These are phyloP conservation scores for Corvus moneduloides DNA, from an alignment of 2,113 vertebrate genomes.

Conservation along the genomic window DNA sequence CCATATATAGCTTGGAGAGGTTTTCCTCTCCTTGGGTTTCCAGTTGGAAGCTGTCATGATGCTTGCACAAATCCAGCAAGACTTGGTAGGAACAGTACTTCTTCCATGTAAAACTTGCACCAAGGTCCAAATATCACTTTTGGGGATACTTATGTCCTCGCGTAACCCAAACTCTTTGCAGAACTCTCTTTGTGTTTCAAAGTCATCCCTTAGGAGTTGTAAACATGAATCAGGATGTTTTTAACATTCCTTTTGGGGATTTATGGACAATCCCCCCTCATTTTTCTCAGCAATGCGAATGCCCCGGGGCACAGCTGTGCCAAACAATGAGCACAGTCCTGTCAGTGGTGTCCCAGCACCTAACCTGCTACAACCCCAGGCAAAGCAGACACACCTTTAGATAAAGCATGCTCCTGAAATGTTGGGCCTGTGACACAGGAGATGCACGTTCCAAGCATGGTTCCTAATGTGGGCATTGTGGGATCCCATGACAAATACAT, in stretches of 20 bases:
- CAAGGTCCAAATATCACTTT: background rate
- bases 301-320: background rate
- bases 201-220: background rate
- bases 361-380: background rate
- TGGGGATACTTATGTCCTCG: background rate
- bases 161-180: background rate
- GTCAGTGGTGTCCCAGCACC: background rate
- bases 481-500: background rate
- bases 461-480: background rate
- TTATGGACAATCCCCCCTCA: background rate
- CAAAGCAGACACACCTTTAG: background rate
- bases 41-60: background rate
- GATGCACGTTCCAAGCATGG: background rate
- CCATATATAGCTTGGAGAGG: background rate
- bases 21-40: background rate
- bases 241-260: background rate
- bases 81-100: background rate
- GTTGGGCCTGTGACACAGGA: background rate
- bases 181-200: background rate
- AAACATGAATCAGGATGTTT: background rate
- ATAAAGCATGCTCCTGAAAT: background rate
- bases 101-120: background rate
- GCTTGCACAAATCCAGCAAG: background rate
- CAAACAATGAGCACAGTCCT: background rate
- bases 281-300: background rate